Evolutionary conservation across 2,888 invertebrate species (phyloP).

Genomic region (Melinopterus prodromus): DNA sequence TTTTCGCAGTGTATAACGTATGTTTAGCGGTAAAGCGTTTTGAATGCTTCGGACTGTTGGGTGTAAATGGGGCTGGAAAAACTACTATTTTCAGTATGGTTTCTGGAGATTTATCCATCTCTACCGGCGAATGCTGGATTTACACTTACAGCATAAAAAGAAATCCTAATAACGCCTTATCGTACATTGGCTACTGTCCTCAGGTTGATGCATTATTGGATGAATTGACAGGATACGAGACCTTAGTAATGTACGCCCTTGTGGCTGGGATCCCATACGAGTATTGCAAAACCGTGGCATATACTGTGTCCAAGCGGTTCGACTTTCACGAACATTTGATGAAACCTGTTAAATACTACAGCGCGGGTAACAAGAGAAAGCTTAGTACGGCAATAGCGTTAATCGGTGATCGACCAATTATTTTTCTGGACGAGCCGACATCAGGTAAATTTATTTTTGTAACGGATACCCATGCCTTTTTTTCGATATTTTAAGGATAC

Average conservation of each 20-base stretch:
- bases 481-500: too few species aligned
- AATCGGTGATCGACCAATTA: conserved; percentile 64
- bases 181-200: conserved; percentile 66
- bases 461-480: too few species aligned
- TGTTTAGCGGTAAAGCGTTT: conserved; percentile 66
- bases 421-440: conserved; percentile 65
- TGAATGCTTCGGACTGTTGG: conserved; percentile 80
- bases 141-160: conserved; percentile 57
- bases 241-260: conserved; percentile 63
- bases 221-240: conserved; percentile 65
- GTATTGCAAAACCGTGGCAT: conserved; percentile 52
- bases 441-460: conserved; percentile 57
- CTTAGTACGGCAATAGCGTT: conserved; percentile 65
- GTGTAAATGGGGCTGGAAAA: conserved; percentile 89
- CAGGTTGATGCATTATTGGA: conserved; percentile 67
- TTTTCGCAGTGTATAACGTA: conserved; percentile 79
- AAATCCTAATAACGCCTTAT: conserved; percentile 67
- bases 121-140: conserved; percentile 76
- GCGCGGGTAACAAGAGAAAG: conserved; percentile 67
- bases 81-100: conserved; percentile 91
- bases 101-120: conserved; percentile 80
- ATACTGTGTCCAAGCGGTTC: conserved; percentile 58
- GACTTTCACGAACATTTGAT: conserved; percentile 60
- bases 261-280: conserved; percentile 59
- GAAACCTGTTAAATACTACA: conserved; percentile 59